These are phyloP conservation scores for Cheumatopsyche charites DNA, from an alignment of 1,140 invertebrate species.

Conservation along the genomic window DNA sequence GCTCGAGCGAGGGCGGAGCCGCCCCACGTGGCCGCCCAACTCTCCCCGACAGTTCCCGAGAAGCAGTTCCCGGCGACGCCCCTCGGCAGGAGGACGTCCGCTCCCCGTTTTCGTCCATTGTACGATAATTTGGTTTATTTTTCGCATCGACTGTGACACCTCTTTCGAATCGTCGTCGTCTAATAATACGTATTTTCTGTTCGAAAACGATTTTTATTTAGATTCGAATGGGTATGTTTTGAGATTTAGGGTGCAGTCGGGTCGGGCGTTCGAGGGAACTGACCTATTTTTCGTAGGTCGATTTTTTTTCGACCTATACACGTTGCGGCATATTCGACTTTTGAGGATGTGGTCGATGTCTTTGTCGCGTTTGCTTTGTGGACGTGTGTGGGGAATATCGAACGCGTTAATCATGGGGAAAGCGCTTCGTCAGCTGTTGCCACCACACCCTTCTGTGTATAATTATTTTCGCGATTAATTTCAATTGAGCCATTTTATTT, in stretches of 20 bases:
- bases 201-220: too few species aligned
- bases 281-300: neutral
- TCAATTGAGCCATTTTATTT: too few species aligned
- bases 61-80: conserved; percentile 20
- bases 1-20: conserved; percentile 27
- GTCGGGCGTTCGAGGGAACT: neutral
- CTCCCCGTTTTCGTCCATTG: neutral
- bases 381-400: too few species aligned
- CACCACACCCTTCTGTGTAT: conserved; percentile 12
- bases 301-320: neutral
- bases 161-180: neutral
- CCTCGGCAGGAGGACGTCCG: neutral
- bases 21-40: conserved; percentile 34
- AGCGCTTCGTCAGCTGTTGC: conserved; percentile 6
- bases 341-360: too few species aligned
- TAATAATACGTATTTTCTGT: too few species aligned
- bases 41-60: neutral
- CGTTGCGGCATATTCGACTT: too few species aligned
- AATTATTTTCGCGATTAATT: too few species aligned
- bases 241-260: too few species aligned
- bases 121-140: neutral
- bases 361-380: too few species aligned
- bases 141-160: neutral
- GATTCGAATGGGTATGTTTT: too few species aligned
- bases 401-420: neutral